Conservation (phyloP, 1,140 invertebrate species). For the fruit fly (Drosophila melanogaster) region Release_6_plus_ISO1_MT NC_004354.4:7262001-7262500, state of each 20-base stretch:
- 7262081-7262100: neutral
- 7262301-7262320: slow-evolving; percentile 75
- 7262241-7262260: neutral
- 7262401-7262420: slow-evolving; percentile 71
- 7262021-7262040: neutral
- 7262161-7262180: too few species aligned
- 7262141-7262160: too few species aligned
- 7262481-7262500: slow-evolving; percentile 2
- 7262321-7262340: slow-evolving; percentile 67
- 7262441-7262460: slow-evolving; percentile 77
- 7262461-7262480: slow-evolving; percentile 16
- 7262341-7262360: slow-evolving; percentile 18
- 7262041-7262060: neutral
- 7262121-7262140: too few species aligned
- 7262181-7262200: neutral
- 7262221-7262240: neutral
- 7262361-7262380: slow-evolving; percentile 71
- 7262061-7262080: neutral
- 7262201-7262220: neutral
- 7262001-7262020: neutral
- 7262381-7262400: slow-evolving; percentile 75
- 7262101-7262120: neutral
- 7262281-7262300: slow-evolving; percentile 27
- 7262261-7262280: too few species aligned
- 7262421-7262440: slow-evolving; percentile 80